Conservation (phyloP, 1,140 invertebrate genomes). For the Kradibia gibbosae region DNA sequence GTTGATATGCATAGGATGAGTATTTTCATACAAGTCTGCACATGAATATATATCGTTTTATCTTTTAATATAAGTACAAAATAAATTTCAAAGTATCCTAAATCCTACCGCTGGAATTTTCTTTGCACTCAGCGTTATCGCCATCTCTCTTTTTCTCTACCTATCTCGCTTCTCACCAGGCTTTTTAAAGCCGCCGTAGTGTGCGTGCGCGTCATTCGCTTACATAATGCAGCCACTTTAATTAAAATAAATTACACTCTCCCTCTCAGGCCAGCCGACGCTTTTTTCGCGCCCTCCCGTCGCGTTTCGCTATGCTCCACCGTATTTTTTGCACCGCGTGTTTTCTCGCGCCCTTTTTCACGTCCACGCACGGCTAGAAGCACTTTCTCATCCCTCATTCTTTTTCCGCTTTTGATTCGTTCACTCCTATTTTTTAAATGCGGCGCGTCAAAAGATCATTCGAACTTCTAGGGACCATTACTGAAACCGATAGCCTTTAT, state of each 20-base stretch:
- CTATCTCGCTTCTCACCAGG: slow-evolving; percentile 57
- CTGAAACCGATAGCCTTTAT: slow-evolving; percentile 46
- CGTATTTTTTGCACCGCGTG: slow-evolving; percentile 5
- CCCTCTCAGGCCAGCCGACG: slow-evolving; percentile 43
- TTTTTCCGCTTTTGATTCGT: neutral
- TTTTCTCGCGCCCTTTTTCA: neutral
- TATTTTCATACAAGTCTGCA: neutral
- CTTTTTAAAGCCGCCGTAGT: slow-evolving; percentile 66
- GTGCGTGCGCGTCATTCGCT: slow-evolving; percentile 56
- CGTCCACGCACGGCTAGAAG: neutral
- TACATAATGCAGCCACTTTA: slow-evolving; percentile 73
- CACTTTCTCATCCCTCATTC: slow-evolving; percentile 14
- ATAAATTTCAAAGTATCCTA: slow-evolving; percentile 14
- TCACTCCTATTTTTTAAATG: slow-evolving; percentile 19
- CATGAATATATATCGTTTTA: neutral
- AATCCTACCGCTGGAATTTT: neutral
- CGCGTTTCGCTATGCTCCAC: slow-evolving; percentile 24
- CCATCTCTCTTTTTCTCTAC: slow-evolving; percentile 48
- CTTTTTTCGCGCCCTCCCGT: slow-evolving; percentile 38
- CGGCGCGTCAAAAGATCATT: slow-evolving; percentile 42
- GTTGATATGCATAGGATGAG: neutral
- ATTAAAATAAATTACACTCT: slow-evolving; percentile 73
- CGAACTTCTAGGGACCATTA: neutral
- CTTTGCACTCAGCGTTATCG: neutral
- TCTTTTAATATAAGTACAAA: neutral